These are phyloP conservation scores for Nannospalax galili DNA, from an alignment of 2,113 vertebrate species.

Conservation along the genomic window DNA sequence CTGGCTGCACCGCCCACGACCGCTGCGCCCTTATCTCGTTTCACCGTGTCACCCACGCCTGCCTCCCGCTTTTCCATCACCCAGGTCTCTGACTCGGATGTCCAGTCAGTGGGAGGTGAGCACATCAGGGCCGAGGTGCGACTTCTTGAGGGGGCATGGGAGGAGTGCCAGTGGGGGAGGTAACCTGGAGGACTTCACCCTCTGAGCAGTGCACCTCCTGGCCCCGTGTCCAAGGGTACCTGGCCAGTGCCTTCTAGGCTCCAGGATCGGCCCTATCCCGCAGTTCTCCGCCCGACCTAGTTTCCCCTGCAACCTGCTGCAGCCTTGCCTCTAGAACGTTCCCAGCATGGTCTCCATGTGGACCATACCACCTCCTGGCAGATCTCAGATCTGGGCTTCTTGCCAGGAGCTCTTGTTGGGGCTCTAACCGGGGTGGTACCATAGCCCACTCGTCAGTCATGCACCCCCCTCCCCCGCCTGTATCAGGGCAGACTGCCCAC, in stretches of 20 bases:
- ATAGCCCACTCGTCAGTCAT: background rate
- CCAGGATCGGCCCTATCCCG: fast-evolving
- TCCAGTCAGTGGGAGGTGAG: slow-evolving; percentile 91
- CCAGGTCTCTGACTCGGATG: slow-evolving; percentile 94
- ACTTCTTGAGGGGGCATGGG: fast-evolving
- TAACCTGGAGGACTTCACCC: background rate
- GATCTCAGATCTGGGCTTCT: background rate
- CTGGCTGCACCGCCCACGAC: slow-evolving; percentile 81
- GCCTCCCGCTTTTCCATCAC: slow-evolving; percentile 97
- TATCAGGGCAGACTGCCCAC: background rate
- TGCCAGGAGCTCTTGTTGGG: background rate
- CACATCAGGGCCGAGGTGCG: background rate
- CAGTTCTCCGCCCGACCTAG: too few species aligned
- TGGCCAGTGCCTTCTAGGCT: background rate
- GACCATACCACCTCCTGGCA: background rate
- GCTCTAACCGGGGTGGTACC: background rate
- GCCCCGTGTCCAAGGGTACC: background rate
- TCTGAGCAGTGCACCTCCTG: background rate
- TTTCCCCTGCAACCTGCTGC: too few species aligned
- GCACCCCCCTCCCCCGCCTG: background rate
- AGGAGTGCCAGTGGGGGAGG: background rate
- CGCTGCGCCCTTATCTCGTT: slow-evolving; percentile 89
- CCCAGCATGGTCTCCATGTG: background rate
- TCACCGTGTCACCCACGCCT: slow-evolving; percentile 92
- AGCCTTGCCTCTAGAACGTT: too few species aligned